These are phyloP conservation scores for Pempheris klunzingeri DNA, from an alignment of 2,797 vertebrate genomes.

Conservation along the genomic window DNA sequence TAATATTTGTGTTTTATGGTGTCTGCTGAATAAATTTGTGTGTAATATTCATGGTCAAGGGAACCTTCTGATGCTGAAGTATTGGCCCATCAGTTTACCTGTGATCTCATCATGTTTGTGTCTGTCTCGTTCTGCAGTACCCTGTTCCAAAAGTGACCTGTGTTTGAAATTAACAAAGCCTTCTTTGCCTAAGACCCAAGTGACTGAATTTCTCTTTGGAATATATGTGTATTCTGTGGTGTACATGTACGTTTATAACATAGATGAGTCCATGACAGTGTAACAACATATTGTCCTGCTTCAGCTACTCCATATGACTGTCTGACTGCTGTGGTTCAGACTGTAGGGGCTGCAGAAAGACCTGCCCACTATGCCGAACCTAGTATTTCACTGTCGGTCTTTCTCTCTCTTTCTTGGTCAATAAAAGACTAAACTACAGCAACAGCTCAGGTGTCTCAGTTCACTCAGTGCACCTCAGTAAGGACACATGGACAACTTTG, in stretches of 20 bases:
- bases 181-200: conserved; percentile 50
- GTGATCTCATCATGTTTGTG: conserved; percentile 61
- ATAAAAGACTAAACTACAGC: conserved; percentile 54
- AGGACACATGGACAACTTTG: background rate
- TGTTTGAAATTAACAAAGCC: conserved; percentile 32
- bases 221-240: conserved; percentile 33
- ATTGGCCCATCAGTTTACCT: background rate
- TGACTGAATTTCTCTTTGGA: conserved; percentile 34
- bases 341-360: background rate
- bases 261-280: conserved; percentile 29
- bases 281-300: conserved; percentile 26
- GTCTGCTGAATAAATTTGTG: conserved; percentile 54
- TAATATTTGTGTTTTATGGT: conserved; percentile 39
- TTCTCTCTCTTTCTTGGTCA: conserved; percentile 44
- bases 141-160: conserved; percentile 44
- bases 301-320: conserved; percentile 16
- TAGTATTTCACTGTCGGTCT: conserved; percentile 16
- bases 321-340: conserved; percentile 31
- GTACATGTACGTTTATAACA: conserved; percentile 27
- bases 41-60: conserved; percentile 9
- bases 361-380: background rate
- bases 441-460: background rate
- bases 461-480: background rate
- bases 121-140: conserved; percentile 34
- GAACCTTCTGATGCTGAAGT: background rate